A percentile compares a stretch with the other conserved stretches of the same genome.
Conservation (phyloP, 2,888 invertebrate genomes). For the Diadromus collaris region DNA sequence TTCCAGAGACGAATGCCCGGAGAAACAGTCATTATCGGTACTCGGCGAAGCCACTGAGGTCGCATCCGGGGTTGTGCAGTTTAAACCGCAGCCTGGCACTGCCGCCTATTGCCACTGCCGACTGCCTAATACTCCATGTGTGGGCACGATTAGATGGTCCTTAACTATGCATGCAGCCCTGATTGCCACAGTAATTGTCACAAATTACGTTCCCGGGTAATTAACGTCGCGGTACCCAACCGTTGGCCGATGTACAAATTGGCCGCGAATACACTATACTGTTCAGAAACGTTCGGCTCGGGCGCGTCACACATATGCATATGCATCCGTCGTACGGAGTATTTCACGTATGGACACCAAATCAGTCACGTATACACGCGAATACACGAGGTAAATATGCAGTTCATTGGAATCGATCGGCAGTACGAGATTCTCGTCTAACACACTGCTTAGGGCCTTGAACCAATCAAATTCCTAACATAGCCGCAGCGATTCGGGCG, state of each 20-base stretch:
- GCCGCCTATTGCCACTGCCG: constrained; percentile 33
- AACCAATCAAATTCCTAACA: constrained; percentile 48
- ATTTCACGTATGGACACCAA: constrained; percentile 4
- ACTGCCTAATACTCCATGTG: constrained; percentile 56
- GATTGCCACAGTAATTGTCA: constrained; percentile 62
- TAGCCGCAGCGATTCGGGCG: constrained; percentile 43
- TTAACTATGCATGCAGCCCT: constrained; percentile 61
- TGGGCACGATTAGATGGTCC: constrained; percentile 60
- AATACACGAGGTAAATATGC: constrained; percentile 16
- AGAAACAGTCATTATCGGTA: neutral
- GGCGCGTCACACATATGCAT: constrained; percentile 1
- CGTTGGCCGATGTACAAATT: constrained; percentile 56
- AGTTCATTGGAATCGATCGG: constrained; percentile 19
- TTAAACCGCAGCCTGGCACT: constrained; percentile 45
- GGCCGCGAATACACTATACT: constrained; percentile 34
- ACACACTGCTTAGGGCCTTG: constrained; percentile 22
- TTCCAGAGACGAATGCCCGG: neutral
- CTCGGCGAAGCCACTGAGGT: neutral
- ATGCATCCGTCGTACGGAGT: neutral
- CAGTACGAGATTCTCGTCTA: neutral
- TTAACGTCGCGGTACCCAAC: constrained; percentile 51
- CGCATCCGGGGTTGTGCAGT: neutral
- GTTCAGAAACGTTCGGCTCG: neutral
- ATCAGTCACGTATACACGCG: constrained; percentile 12
- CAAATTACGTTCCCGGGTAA: constrained; percentile 61